phyloP scores from a whole-genome alignment of 2,797 vertebrate species.

The Cetoscarus ocellatus region DNA sequence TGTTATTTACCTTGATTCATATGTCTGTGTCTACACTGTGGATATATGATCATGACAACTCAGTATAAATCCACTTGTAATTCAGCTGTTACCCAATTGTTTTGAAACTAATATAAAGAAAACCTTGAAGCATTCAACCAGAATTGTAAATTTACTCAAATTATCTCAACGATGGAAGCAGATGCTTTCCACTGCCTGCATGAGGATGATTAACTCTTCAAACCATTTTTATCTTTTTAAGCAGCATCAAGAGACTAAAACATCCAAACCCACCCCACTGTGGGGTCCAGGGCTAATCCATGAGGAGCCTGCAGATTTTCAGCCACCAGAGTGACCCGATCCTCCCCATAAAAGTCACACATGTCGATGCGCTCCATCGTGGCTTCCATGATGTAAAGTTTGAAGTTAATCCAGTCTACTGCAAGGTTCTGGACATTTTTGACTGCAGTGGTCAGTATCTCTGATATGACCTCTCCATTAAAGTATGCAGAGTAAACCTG shows the following conservation, averaged over 20 bases:
- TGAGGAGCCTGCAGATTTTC: conserved; percentile 81
- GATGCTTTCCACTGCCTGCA: not conserved
- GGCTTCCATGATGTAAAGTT: conserved; percentile 83
- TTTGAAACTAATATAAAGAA: too few species aligned
- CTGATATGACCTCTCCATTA: conserved; percentile 75
- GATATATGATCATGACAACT: too few species aligned
- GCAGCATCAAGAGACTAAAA: not conserved
- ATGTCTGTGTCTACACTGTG: too few species aligned
- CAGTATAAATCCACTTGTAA: too few species aligned
- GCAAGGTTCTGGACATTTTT: conserved; percentile 80
- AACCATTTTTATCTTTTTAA: not conserved
- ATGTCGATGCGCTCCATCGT: conserved; percentile 81
- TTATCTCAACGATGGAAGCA: too few species aligned
- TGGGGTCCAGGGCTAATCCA: conserved; percentile 81
- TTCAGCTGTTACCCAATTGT: too few species aligned
- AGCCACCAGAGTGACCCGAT: conserved; percentile 81
- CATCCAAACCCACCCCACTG: conserved; percentile 75
- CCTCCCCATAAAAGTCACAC: conserved; percentile 78
- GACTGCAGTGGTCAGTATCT: conserved; percentile 74
- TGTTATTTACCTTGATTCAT: too few species aligned
- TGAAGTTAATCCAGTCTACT: conserved; percentile 85
- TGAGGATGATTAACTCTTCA: not conserved
- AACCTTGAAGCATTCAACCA: too few species aligned
- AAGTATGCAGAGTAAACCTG: conserved; percentile 81
- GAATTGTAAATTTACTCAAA: too few species aligned